These are phyloP conservation scores for Ophion slaviceki DNA, from an alignment of 2,888 invertebrate species.

Conservation along the genomic window DNA sequence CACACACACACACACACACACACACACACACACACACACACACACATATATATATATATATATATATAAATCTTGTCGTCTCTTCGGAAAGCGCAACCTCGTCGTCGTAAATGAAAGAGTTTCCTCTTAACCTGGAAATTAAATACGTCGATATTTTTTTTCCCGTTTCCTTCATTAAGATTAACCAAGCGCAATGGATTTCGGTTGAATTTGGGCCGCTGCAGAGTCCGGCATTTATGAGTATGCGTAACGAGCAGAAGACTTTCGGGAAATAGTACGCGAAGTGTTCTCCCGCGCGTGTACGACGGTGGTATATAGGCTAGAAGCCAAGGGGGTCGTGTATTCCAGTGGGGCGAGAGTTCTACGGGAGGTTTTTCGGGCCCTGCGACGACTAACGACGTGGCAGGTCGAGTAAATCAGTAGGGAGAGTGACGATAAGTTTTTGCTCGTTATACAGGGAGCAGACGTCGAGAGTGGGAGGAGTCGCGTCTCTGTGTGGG, in stretches of 20 bases:
- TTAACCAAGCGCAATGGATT: neutral
- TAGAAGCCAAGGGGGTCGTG: slow-evolving; percentile 11
- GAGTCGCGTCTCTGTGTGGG: slow-evolving; percentile 72
- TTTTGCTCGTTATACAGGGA: slow-evolving; percentile 80
- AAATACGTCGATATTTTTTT: slow-evolving; percentile 37
- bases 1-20: too few species aligned
- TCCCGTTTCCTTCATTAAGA: slow-evolving; percentile 15
- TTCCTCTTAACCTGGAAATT: slow-evolving; percentile 39
- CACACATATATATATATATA: too few species aligned
- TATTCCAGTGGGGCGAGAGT: neutral
- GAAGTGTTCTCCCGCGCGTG: neutral
- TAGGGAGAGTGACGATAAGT: slow-evolving; percentile 81
- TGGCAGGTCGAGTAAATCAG: slow-evolving; percentile 80
- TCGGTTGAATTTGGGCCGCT: slow-evolving; percentile 4
- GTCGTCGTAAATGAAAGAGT: neutral
- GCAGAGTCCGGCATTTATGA: slow-evolving; percentile 3
- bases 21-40: too few species aligned
- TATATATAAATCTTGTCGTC: too few species aligned
- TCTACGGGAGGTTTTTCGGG: slow-evolving; percentile 58
- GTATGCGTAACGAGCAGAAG: slow-evolving; percentile 16
- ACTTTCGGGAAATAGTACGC: slow-evolving; percentile 54
- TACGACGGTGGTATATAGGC: slow-evolving; percentile 9
- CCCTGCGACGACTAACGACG: slow-evolving; percentile 76
- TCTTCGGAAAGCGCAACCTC: too few species aligned
- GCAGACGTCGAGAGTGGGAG: slow-evolving; percentile 55